Evolutionary conservation across 2,113 vertebrate genomes (phyloP).

Genomic region (Grantiella picta): DNA sequence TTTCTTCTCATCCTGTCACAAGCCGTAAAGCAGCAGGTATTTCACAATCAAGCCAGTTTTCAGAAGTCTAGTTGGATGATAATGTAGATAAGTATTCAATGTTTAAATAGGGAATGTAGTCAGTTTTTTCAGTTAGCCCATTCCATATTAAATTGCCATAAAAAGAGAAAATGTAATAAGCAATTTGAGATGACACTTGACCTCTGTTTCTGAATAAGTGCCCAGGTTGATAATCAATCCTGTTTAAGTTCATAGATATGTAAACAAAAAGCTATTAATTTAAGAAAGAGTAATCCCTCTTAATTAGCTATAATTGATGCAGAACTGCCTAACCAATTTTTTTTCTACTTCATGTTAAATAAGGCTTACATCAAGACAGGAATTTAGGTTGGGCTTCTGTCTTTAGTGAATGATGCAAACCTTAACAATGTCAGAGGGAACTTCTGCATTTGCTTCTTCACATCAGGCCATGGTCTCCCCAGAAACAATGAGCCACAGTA

Average conservation of each 20-base stretch:
- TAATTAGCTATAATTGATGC: conserved; percentile 8
- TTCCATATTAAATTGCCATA: background rate
- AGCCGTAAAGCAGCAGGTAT: background rate
- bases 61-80: background rate
- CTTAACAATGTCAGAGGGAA: background rate
- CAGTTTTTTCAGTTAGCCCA: background rate
- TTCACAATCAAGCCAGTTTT: background rate
- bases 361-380: background rate
- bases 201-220: background rate
- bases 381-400: background rate
- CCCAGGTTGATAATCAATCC: background rate
- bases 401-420: background rate
- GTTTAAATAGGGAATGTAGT: background rate
- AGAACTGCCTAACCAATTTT: background rate
- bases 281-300: background rate
- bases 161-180: background rate
- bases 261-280: conserved; percentile 26
- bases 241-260: background rate
- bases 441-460: background rate
- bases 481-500: background rate
- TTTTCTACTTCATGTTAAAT: background rate
- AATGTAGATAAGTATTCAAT: background rate
- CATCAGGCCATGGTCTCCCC: background rate
- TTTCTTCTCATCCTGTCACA: background rate
- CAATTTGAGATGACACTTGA: background rate